Evolutionary conservation across 2,888 invertebrate genomes (phyloP).

Genomic region (Tipula lateralis): DNA sequence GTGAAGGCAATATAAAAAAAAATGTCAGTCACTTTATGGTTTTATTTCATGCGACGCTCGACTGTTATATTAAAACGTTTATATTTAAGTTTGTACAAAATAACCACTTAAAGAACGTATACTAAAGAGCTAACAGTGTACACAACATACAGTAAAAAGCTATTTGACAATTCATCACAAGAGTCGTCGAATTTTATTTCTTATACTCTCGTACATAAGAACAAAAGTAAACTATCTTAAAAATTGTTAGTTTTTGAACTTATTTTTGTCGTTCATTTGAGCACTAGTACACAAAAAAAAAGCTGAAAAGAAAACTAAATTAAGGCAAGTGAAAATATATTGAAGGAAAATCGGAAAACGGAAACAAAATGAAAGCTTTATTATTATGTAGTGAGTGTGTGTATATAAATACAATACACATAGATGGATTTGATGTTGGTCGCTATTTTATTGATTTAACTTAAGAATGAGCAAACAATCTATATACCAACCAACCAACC

Average conservation of each 20-base stretch:
- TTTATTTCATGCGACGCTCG: neutral
- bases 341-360: neutral
- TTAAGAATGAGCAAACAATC: neutral
- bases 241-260: slow-evolving; percentile 11
- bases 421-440: neutral
- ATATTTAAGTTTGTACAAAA: neutral
- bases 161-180: slow-evolving; percentile 24
- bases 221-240: neutral
- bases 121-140: neutral
- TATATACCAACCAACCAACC: too few relatives aligned
- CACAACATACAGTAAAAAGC: neutral
- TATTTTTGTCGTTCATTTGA: neutral
- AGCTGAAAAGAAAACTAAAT: neutral
- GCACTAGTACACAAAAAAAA: neutral
- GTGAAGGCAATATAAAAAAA: neutral
- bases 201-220: too few relatives aligned
- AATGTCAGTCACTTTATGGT: neutral
- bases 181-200: neutral
- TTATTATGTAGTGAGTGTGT: neutral
- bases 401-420: too few relatives aligned
- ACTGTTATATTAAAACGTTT: too few relatives aligned
- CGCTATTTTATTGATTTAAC: neutral
- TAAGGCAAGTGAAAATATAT: neutral
- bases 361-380: neutral
- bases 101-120: slow-evolving; percentile 13